These are phyloP conservation scores for Oxytorus armatus DNA, from an alignment of 2,888 invertebrate genomes.

Conservation along the genomic window DNA sequence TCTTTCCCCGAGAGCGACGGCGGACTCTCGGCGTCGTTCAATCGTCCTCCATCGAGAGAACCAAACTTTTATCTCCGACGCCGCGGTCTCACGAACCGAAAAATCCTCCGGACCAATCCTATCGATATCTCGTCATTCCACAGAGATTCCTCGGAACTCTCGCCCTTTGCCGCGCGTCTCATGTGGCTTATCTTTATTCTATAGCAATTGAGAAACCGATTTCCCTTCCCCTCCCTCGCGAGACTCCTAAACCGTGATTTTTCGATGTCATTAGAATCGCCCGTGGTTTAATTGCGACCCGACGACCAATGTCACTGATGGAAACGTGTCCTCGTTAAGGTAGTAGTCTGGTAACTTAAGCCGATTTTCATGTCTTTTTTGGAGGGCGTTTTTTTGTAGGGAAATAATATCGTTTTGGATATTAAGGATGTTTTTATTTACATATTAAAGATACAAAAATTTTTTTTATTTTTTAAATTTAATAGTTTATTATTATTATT, in stretches of 20 bases:
- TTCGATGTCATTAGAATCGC: neutral
- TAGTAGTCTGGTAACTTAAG: too few species aligned
- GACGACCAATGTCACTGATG: too few species aligned
- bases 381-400: too few species aligned
- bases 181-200: conserved; percentile 20
- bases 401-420: too few species aligned
- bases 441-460: too few species aligned
- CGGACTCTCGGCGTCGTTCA: conserved; percentile 41
- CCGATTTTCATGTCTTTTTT: too few species aligned
- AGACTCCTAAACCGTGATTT: neutral
- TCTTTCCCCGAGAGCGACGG: conserved; percentile 1
- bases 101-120: conserved; percentile 28
- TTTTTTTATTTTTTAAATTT: too few species aligned
- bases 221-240: neutral
- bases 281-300: neutral
- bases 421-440: too few species aligned
- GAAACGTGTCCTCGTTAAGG: too few species aligned
- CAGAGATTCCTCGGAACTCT: too few species aligned
- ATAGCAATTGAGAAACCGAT: conserved; percentile 15
- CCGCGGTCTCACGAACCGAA: conserved; percentile 56
- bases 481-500: too few species aligned
- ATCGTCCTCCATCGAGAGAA: conserved; percentile 51
- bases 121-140: conserved; percentile 8
- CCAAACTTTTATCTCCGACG: conserved; percentile 65
- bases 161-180: too few species aligned